phyloP scores from a whole-genome alignment of 2,113 vertebrate species.

The Gnathonemus echidnorhynchus region DNA sequence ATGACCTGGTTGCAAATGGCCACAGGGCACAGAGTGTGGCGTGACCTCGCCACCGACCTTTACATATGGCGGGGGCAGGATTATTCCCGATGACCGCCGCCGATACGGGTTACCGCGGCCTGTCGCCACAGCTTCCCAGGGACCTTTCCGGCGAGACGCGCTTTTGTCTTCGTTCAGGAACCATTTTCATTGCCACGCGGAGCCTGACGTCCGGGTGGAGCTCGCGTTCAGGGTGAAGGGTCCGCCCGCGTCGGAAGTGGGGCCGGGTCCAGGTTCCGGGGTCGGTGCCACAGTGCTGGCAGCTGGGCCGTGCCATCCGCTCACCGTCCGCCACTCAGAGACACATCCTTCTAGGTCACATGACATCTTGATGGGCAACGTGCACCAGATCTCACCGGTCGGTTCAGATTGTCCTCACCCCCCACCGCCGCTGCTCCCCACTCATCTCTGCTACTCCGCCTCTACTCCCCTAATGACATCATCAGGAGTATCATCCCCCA shows the following conservation, averaged over 20 bases:
- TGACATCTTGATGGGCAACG: conserved; percentile 22
- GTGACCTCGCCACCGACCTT: background rate
- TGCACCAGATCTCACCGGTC: conserved; percentile 27
- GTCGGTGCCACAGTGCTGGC: background rate
- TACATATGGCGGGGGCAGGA: background rate
- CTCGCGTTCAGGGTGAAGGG: background rate
- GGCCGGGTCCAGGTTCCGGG: background rate
- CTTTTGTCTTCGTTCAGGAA: conserved; percentile 2
- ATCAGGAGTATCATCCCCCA: background rate
- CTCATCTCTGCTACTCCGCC: background rate
- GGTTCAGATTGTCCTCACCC: conserved; percentile 16
- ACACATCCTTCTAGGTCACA: background rate
- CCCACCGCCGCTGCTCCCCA: conserved; percentile 21
- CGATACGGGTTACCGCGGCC: background rate
- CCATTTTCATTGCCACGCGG: background rate
- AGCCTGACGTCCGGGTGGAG: background rate
- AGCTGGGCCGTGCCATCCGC: background rate
- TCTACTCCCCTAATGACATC: background rate
- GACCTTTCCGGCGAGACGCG: background rate
- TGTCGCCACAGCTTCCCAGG: background rate
- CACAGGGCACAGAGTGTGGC: background rate
- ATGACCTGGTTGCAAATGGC: background rate
- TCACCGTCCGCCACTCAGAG: background rate
- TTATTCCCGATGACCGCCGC: background rate
- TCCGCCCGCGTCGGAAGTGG: background rate